phyloP scores from a whole-genome alignment of 2,888 invertebrate species.

The Polymixis lichenea region DNA sequence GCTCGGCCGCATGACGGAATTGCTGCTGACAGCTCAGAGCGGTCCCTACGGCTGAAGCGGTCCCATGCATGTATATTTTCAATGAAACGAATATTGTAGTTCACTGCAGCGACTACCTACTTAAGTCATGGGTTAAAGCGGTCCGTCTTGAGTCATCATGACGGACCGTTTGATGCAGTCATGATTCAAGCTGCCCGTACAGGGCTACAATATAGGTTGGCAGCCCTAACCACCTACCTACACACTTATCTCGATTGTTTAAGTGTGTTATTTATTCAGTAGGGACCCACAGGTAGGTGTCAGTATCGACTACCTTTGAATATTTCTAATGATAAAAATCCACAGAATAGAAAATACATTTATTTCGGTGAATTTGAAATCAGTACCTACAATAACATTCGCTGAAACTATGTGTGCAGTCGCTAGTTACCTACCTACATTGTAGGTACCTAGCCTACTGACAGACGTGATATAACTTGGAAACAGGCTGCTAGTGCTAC shows the following conservation, averaged over 20 bases:
- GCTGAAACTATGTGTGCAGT: constrained; percentile 28
- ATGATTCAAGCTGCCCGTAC: not conserved
- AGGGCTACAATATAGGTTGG: not conserved
- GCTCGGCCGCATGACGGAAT: not conserved
- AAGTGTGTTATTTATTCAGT: not conserved
- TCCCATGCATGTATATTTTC: not conserved
- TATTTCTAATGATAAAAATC: constrained; percentile 25
- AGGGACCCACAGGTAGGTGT: not conserved
- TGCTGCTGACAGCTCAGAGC: not conserved
- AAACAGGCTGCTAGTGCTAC: not conserved
- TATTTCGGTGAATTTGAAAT: constrained; percentile 41
- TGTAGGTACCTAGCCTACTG: constrained; percentile 24
- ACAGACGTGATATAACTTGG: not conserved
- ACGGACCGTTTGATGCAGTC: no score
- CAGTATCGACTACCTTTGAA: constrained; percentile 2
- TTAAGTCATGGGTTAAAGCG: not conserved
- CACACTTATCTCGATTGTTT: not conserved
- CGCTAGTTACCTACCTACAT: constrained; percentile 8
- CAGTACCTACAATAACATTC: constrained; percentile 38
- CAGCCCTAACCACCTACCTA: not conserved
- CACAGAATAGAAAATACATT: constrained; percentile 38
- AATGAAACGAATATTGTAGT: not conserved
- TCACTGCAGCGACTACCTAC: not conserved
- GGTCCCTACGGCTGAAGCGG: not conserved
- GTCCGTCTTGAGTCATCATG: not conserved